A percentile compares a stretch with the other conserved stretches of the same genome.
These are phyloP conservation scores for Aphaenogaster rudis DNA, from an alignment of 1,140 invertebrate genomes.

Conservation along the genomic window DNA sequence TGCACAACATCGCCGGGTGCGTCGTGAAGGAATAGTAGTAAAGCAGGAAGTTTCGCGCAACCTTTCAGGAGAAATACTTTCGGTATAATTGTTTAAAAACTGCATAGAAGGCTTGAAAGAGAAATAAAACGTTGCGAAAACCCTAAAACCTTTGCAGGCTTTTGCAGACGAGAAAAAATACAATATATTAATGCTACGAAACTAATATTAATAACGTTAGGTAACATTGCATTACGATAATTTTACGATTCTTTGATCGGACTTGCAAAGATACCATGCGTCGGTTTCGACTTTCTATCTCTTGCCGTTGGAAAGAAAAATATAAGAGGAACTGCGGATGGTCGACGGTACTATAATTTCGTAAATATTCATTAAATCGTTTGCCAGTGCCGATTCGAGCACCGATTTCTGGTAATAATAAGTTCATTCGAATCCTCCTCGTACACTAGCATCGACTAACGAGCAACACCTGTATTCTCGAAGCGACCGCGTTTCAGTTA, in stretches of 20 bases:
- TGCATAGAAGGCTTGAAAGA: background rate
- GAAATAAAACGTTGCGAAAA: background rate
- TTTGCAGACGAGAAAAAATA: background rate
- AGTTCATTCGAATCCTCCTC: conserved; percentile 22
- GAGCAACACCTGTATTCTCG: conserved; percentile 41
- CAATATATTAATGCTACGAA: background rate
- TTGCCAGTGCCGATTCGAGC: background rate
- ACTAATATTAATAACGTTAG: background rate
- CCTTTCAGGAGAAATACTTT: background rate
- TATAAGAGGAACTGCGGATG: background rate
- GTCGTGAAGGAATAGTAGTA: background rate
- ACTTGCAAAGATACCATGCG: background rate
- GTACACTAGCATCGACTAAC: conserved; percentile 13
- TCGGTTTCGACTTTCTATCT: background rate
- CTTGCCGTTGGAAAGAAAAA: background rate
- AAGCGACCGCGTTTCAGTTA: conserved; percentile 37
- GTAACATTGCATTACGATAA: background rate
- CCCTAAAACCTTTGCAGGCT: background rate
- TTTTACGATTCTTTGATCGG: background rate
- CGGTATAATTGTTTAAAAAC: background rate
- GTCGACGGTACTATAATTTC: background rate
- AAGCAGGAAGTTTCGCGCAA: background rate
- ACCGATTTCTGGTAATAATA: conserved; percentile 51
- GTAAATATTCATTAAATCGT: background rate
- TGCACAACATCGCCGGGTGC: background rate